These are phyloP conservation scores for Apodemus speciosus DNA, from an alignment of 2,113 vertebrate species.

Conservation along the genomic window DNA sequence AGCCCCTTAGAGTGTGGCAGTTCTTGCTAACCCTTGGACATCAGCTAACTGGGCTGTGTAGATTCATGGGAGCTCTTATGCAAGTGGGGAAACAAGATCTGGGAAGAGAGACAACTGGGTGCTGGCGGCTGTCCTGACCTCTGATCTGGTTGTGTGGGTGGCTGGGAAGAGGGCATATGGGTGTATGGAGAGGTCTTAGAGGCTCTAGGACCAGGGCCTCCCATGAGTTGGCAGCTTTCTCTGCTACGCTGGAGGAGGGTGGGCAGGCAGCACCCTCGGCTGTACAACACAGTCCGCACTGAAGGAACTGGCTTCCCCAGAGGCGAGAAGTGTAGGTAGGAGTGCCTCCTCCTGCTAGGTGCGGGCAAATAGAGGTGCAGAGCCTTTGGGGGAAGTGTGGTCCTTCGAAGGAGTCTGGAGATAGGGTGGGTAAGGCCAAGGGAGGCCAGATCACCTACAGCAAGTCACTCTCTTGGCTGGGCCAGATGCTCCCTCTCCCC, in stretches of 20 bases:
- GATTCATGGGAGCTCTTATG: neutral
- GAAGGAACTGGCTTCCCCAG: neutral
- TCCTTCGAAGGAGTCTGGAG: neutral
- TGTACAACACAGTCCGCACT: fast-evolving
- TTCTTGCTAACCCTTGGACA: neutral
- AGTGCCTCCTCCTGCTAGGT: neutral
- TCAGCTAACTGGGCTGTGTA: fast-evolving
- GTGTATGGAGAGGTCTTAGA: neutral
- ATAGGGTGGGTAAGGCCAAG: too few relatives aligned
- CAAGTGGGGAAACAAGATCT: neutral
- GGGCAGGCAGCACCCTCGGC: neutral
- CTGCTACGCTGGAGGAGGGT: neutral
- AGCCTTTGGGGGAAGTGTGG: neutral
- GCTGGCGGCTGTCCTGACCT: neutral
- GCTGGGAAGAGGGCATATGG: neutral
- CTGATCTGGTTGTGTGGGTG: neutral
- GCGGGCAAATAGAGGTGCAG: neutral
- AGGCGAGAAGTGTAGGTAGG: neutral
- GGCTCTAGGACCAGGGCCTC: neutral
- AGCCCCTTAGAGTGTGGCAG: too few relatives aligned
- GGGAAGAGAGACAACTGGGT: too few relatives aligned
- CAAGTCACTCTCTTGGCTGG: neutral
- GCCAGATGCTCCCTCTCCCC: neutral
- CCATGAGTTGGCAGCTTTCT: neutral
- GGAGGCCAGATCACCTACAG: neutral